Conservation (phyloP, 2,113 vertebrate genomes). For the Tragelaphus strepsiceros region DNA sequence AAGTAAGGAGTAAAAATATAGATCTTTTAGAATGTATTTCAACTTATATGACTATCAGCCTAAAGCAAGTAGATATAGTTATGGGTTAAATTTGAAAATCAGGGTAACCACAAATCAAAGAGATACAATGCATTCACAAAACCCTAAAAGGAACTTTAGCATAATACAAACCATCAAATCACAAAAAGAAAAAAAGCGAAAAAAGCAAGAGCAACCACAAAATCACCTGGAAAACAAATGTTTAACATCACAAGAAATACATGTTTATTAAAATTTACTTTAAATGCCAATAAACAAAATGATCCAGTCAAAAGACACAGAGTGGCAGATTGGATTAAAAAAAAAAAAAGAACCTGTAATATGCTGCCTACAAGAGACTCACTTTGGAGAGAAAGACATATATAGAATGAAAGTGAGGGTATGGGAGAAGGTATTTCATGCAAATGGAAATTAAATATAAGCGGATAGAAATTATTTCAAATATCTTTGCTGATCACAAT, state of each 20-base stretch:
- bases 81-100: neutral
- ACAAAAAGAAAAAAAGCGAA: neutral
- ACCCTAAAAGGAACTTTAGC: neutral
- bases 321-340: neutral
- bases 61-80: neutral
- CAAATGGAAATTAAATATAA: neutral
- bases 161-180: neutral
- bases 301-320: neutral
- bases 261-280: neutral
- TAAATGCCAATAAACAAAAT: neutral
- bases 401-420: neutral
- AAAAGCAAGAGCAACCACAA: neutral
- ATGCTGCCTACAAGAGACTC: neutral
- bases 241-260: neutral
- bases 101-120: neutral
- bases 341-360: neutral
- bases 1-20: neutral
- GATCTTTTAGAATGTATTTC: neutral
- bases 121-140: neutral
- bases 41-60: neutral
- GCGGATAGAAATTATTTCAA: neutral
- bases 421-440: neutral
- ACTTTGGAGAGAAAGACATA: neutral
- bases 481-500: neutral
- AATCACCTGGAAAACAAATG: neutral